phyloP scores from a whole-genome alignment of 2,797 vertebrate genomes.

The Psittacula derbiana region DNA sequence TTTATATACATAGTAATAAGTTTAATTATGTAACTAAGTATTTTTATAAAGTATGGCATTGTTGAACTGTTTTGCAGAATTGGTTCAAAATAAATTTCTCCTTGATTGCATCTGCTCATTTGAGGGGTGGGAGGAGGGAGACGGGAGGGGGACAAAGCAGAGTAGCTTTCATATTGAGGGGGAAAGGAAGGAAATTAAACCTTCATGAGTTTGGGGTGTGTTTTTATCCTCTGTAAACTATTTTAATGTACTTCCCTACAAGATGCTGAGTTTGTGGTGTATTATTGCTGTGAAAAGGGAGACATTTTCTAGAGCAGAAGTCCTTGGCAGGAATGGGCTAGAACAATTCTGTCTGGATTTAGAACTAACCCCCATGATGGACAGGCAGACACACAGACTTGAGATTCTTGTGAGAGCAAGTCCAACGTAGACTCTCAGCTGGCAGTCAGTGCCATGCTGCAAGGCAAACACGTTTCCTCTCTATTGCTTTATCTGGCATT shows the following conservation, averaged over 20 bases:
- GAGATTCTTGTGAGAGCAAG: neutral
- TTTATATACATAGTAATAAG: constrained; percentile 74
- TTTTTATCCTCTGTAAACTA: neutral
- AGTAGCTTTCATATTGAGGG: neutral
- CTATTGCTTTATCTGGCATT: neutral
- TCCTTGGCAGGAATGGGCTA: neutral
- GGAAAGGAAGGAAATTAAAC: neutral
- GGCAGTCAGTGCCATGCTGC: accelerated
- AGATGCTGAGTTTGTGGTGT: neutral
- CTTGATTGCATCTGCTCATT: constrained; percentile 69
- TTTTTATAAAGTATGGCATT: constrained; percentile 80
- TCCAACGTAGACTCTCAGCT: neutral
- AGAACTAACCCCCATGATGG: accelerated
- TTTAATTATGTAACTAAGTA: constrained; percentile 76
- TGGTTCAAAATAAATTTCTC: constrained; percentile 77
- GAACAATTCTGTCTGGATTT: neutral
- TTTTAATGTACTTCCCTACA: neutral
- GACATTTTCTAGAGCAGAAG: neutral
- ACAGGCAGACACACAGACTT: neutral
- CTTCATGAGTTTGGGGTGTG: neutral
- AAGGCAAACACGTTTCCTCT: neutral
- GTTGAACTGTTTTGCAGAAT: constrained; percentile 76
- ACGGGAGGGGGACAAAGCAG: neutral
- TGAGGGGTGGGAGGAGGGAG: neutral
- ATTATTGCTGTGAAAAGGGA: neutral